Evolutionary conservation across 2,888 invertebrate species (phyloP), one percentile per base, ranked within the genome.

Genomic region (Drosophila nr. perissopoda): DNA sequence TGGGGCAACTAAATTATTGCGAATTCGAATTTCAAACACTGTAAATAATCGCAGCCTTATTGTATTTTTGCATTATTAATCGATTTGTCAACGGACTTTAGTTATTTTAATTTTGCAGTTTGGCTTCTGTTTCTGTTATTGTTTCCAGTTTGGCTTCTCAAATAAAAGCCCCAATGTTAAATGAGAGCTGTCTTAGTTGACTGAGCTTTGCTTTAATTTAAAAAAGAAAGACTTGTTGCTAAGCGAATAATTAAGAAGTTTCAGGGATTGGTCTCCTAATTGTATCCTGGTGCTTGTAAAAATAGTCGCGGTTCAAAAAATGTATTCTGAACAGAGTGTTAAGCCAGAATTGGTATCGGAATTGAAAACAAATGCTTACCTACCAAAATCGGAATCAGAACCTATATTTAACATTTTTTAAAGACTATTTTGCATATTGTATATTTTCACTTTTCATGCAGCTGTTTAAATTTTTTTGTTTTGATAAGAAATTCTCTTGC

Each of bases 1-100:
- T 27, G 18, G 4, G 10, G 13, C 36, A 46, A 36, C 4, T 59
- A 48, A 79, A 74, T 67, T 63, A 79, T 70, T 74, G 61, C 8
- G 67, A 33, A 46, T 46, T 46, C 27, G 63, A 75, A 58, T 46
- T n/a, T 51, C 31, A 10, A 25, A 54, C 11, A 31, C 31, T 62
- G 16, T 56, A 56, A 62, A 46, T 46, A 53, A 34, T 52, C 29
- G 2, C 3, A n/a, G 16, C 4, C 11, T 27, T 38, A 18, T 27
- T 38, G 21, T 54, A 2, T 11, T 18, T 54, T 18, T 25, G 18
- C 34, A 51, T 51, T 36, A 8, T 27, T 36, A 29, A 29, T 21
- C 29, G 4, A 13, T 42, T 34, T 40, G 29, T 27, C 25, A 31
- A 31, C 21, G 3, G 10, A 10, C 40, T n/a, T 40, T n/a, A n/a